A percentile compares a stretch with the other conserved stretches of the same genome.
Evolutionary conservation across 2,888 invertebrate species (phyloP).

Genomic region (Anodontia alba): DNA sequence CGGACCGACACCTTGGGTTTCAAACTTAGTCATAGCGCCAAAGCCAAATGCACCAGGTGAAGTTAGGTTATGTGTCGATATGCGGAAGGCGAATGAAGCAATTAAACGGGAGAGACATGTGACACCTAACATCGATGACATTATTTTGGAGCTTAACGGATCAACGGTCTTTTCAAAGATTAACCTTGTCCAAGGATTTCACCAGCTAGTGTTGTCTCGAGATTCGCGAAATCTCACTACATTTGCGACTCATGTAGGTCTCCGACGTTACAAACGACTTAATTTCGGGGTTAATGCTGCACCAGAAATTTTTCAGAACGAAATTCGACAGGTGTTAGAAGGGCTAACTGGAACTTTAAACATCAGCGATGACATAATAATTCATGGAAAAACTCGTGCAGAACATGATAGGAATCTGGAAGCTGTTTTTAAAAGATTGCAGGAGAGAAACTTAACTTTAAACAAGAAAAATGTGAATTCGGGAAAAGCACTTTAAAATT

Average conservation of each 20-base stretch:
- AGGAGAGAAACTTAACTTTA: constrained; percentile 14
- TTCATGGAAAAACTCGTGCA: not conserved
- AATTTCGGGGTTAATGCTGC: no score
- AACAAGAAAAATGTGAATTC: constrained; percentile 23
- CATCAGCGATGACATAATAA: no score
- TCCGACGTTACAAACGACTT: no score
- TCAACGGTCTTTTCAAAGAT: no score
- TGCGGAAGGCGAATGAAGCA: constrained; percentile 57
- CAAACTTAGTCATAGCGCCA: constrained; percentile 61
- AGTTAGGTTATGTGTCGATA: constrained; percentile 63
- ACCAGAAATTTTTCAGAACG: no score
- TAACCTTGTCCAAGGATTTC: no score
- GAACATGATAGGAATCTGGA: not conserved
- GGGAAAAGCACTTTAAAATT: constrained; percentile 10
- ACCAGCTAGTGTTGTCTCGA: no score
- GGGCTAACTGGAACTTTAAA: not conserved
- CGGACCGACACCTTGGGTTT: constrained; percentile 71
- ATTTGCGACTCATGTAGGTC: constrained; percentile 54
- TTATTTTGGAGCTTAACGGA: no score
- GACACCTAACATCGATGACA: no score
- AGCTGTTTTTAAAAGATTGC: not conserved
- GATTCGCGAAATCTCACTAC: constrained; percentile 60
- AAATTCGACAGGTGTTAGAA: no score
- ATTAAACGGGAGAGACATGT: no score
- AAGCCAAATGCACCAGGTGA: constrained; percentile 55